Conservation (phyloP, 2,113 vertebrate species). For the Tragelaphus strepsiceros region DNA sequence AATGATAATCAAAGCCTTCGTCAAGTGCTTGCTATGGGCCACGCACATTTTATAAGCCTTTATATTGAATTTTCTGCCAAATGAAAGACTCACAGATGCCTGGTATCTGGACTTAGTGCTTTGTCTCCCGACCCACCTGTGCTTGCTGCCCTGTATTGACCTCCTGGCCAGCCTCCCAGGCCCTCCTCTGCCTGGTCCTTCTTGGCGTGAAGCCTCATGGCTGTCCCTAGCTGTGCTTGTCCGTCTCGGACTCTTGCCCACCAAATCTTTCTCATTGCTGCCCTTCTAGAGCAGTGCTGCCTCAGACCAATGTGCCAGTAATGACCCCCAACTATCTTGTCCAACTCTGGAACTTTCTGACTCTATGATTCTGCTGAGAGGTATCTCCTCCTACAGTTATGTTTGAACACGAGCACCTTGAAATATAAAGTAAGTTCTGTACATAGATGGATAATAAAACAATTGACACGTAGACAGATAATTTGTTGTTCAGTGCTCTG, state of each 20-base stretch:
- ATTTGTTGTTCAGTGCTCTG: neutral
- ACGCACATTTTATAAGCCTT: neutral
- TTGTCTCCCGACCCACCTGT: too few species aligned
- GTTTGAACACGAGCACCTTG: neutral
- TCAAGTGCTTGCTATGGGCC: neutral
- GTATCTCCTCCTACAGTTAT: neutral
- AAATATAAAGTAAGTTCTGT: neutral
- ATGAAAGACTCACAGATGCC: neutral
- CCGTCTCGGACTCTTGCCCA: rapidly evolving
- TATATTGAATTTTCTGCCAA: neutral
- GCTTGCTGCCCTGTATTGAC: neutral
- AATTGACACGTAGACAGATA: neutral
- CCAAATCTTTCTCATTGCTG: neutral
- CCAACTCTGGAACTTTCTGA: neutral
- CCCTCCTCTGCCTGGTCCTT: neutral
- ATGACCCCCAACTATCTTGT: rapidly evolving
- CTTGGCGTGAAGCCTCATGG: neutral
- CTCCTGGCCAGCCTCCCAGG: too few species aligned
- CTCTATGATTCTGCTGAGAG: neutral
- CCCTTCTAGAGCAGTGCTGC: neutral
- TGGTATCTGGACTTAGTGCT: neutral
- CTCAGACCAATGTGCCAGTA: neutral
- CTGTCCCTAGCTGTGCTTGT: neutral
- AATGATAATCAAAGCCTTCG: too few species aligned
- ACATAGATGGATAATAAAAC: neutral